Evolutionary conservation across 1,140 invertebrate genomes (phyloP), one percentile per base, ranked within the genome.

Genomic region (Drosophila rufa): DNA sequence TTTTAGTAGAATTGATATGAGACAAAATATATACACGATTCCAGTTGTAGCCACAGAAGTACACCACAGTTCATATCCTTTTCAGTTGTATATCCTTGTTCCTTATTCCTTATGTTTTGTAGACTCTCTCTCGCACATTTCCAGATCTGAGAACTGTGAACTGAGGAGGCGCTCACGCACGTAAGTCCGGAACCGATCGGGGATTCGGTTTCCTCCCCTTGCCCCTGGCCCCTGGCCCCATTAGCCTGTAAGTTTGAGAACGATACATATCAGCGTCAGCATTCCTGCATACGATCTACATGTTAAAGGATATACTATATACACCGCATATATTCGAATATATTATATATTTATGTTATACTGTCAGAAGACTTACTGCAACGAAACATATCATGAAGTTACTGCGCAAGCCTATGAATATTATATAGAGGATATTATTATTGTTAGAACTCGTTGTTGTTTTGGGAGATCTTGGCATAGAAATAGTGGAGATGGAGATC

Each of bases 321-420:
- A 71, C 59, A 38, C 38, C 42, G 42, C 61, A 74, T 80, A 47
- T 45, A 75, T 57, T 65, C 14, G 22, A 64, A 56, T 56, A 53
- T 55, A 55, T 40, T 61, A 68, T 71, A 73, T 56, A 70, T 70
- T 36, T 66, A 51, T 42, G 60, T 68, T 86, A 75, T 73, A 75
- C 53, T 33, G 80, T 84, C 80, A 62, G 57, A 76, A 92, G 91
- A 92, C 91, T 92, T 84, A 53, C 91, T 75, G 91, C 86, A 92
- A 92, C 91, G 82, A 82, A 85, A 92, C 91, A 92, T 92, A 92
- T 92, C 91, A 92, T 82, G 70, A 91, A 81, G 69, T 84, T 85
- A 87, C 82, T 81, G 82, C 77, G 86, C 82, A 69, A 73, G 79
- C 67, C 71, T 78, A 67, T 65, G 58, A 53, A 77, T 45, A 57